phyloP scores from a whole-genome alignment of 2,797 vertebrate genomes.

The Xyrichtys novacula region DNA sequence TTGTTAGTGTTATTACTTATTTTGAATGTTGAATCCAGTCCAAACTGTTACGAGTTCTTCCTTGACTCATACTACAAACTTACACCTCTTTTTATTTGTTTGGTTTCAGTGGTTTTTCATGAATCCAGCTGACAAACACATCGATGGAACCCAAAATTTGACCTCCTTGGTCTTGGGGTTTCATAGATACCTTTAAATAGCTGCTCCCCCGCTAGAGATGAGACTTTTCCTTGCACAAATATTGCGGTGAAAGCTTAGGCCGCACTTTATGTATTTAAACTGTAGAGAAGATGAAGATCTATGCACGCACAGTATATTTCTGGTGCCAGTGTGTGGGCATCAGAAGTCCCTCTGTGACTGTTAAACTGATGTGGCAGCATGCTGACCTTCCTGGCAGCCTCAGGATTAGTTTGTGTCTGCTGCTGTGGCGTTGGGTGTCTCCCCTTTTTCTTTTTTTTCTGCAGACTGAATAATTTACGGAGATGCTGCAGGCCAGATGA shows the following conservation, averaged over 20 bases:
- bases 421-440: constrained; percentile 4
- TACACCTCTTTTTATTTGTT: not conserved
- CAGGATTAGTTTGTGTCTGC: not conserved
- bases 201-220: not conserved
- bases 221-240: not conserved
- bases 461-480: constrained; percentile 65
- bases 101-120: not conserved
- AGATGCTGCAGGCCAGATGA: constrained; percentile 36
- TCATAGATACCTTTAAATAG: not conserved
- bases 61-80: not conserved
- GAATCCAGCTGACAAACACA: not conserved
- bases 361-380: not conserved
- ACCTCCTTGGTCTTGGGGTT: not conserved
- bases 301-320: too few relatives aligned
- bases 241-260: constrained; percentile 1
- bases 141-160: not conserved
- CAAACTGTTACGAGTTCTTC: not conserved
- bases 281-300: not conserved
- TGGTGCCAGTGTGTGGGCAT: not conserved
- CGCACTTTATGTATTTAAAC: not conserved
- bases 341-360: not conserved
- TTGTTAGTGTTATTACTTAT: not conserved
- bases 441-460: not conserved
- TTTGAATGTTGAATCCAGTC: not conserved
- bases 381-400: not conserved